A percentile compares a stretch with the other conserved stretches of the same genome.
Evolutionary conservation across 2,888 invertebrate genomes (phyloP).

Genomic region (Aproaerema taeniolella): DNA sequence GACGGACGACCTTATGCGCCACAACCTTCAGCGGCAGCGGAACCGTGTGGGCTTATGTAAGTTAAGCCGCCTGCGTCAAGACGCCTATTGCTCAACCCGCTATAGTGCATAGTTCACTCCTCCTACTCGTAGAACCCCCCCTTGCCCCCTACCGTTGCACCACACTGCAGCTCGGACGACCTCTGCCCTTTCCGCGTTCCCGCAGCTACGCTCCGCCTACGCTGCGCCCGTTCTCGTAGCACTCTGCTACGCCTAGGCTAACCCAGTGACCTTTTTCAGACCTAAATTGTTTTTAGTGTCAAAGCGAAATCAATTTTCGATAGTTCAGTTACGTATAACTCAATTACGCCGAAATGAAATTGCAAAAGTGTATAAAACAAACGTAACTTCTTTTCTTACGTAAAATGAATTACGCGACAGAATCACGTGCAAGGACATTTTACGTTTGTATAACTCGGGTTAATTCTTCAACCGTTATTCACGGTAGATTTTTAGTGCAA

Average conservation of each 20-base stretch:
- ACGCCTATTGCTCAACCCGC: too few relatives aligned
- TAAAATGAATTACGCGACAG: too few relatives aligned
- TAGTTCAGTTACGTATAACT: too few relatives aligned
- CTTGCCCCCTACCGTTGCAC: constrained; percentile 42
- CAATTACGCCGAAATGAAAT: too few relatives aligned
- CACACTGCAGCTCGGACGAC: constrained; percentile 60
- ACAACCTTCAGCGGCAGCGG: constrained; percentile 62
- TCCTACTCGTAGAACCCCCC: constrained; percentile 30
- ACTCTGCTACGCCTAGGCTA: constrained; percentile 11
- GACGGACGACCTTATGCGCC: constrained; percentile 56
- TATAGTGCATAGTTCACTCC: constrained; percentile 33
- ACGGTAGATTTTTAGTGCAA: too few relatives aligned
- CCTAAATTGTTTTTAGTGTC: constrained; percentile 2
- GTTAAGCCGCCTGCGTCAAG: too few relatives aligned
- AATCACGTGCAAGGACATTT: too few relatives aligned
- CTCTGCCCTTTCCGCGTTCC: constrained; percentile 43
- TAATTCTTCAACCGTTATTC: too few relatives aligned
- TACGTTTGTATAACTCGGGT: too few relatives aligned
- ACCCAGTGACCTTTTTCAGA: constrained; percentile 16
- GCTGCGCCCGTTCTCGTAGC: constrained; percentile 11
- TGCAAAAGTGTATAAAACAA: too few relatives aligned
- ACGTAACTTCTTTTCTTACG: too few relatives aligned
- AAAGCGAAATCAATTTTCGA: constrained; percentile 7
- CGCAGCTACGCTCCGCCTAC: constrained; percentile 12
- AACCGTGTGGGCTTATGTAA: constrained; percentile 43